Conservation (phyloP, 2,797 vertebrate genomes). For the Chelmon rostratus region DNA sequence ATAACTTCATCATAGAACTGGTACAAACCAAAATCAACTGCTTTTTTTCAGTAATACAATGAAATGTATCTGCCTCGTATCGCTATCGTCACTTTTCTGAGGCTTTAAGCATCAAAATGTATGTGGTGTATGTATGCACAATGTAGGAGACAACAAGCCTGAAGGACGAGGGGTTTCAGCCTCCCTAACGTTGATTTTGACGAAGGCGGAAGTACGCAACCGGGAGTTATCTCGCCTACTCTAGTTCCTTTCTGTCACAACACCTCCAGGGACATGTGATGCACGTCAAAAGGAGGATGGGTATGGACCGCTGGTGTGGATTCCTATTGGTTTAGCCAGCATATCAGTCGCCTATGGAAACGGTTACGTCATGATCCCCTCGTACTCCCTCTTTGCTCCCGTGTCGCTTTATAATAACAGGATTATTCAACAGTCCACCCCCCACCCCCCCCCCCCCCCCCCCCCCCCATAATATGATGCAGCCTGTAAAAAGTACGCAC, state of each 20-base stretch:
- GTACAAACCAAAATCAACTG: background rate
- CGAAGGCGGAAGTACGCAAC: constrained; percentile 59
- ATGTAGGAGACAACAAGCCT: background rate
- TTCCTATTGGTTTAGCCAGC: constrained; percentile 84
- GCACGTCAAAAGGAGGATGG: constrained; percentile 82
- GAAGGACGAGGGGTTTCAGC: background rate
- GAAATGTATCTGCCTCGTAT: rapidly evolving
- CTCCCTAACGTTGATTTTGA: background rate
- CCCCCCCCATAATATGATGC: constrained; percentile 59
- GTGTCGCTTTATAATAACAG: constrained; percentile 75
- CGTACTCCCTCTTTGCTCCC: constrained; percentile 65
- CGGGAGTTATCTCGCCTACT: constrained; percentile 35
- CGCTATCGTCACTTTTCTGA: background rate
- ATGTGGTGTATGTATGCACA: background rate
- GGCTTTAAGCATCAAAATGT: background rate
- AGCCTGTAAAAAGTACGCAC: constrained; percentile 43
- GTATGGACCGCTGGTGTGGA: constrained; percentile 73
- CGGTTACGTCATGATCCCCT: constrained; percentile 84
- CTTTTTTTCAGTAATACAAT: background rate
- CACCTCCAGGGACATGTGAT: constrained; percentile 85
- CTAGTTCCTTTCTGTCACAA: constrained; percentile 66
- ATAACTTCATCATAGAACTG: background rate
- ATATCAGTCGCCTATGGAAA: constrained; percentile 87
- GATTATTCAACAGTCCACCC: constrained; percentile 67
- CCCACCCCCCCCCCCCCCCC: background rate